Evolutionary conservation across 2,113 vertebrate genomes (phyloP).

Genomic region (Cheirogaleus medius): DNA sequence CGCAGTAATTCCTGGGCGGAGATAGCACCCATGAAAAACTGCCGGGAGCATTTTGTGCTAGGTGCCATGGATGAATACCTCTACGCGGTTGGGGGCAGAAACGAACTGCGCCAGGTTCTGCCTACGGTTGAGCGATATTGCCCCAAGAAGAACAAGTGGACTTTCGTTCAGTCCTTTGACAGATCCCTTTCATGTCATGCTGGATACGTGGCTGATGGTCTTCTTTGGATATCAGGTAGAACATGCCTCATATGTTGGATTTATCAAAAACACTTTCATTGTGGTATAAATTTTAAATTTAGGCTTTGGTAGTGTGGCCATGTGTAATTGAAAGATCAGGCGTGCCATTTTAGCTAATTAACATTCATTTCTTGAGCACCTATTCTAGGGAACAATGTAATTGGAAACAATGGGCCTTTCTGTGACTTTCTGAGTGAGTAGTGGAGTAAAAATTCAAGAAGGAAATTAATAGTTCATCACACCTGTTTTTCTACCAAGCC

Average conservation of each 20-base stretch:
- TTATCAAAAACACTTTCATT: constrained; percentile 18
- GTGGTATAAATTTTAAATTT: not conserved
- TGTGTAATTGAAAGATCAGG: not conserved
- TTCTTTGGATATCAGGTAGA: constrained; percentile 99
- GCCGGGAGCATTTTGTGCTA: constrained; percentile 96
- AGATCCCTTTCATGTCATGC: constrained; percentile 97
- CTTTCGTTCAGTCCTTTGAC: constrained; percentile 96
- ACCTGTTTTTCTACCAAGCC: not conserved
- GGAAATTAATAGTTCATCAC: not conserved
- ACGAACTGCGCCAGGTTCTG: constrained; percentile 95
- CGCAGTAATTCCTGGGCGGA: constrained; percentile 95
- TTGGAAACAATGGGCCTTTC: constrained; percentile 29
- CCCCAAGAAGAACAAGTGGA: constrained; percentile 98
- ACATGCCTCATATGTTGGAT: constrained; percentile 70
- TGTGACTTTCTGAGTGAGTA: constrained; percentile 7
- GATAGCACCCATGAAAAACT: constrained; percentile 97
- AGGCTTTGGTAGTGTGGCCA: not conserved
- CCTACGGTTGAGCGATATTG: constrained; percentile 97
- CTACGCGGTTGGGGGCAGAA: constrained; percentile 94
- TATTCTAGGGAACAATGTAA: not conserved
- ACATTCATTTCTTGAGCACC: not conserved
- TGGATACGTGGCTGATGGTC: constrained; percentile 94
- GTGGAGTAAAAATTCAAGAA: constrained; percentile 35
- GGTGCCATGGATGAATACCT: constrained; percentile 93
- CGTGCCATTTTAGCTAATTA: not conserved